Base-by-base conservation (phyloP, 2,888 invertebrate genomes). In the Eupelmus urozonus region DNA sequence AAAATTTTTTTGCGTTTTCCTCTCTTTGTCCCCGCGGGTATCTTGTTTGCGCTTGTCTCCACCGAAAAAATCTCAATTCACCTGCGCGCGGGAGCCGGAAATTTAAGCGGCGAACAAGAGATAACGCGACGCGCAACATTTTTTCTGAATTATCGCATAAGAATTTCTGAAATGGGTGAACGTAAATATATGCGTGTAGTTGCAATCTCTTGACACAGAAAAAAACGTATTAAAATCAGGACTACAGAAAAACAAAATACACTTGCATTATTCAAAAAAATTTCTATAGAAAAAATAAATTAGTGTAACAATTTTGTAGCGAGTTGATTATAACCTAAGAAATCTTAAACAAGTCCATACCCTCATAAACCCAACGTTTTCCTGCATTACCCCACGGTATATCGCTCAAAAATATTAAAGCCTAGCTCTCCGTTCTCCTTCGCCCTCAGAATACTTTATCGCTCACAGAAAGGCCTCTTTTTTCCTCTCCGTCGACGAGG, bases 371-470 rank as follows among this genome's bases (percentile, higher is more conserved):
- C n/a, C 1, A 7, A 9, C 20, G n/a, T 13, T 1, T 7, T 29
- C 29, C 29, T 27, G 16, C 25, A 18, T 40, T 11, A 7, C 11
- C 4, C 27, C 34, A 40, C 25, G 45, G 25, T 25, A 16, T 23
- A 1, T 34, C 40, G 1, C 25, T 13, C 0, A 2, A 27, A 16
- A 5, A 16, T 20, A 23, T 27, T 1, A 5, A 5, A 29, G 11
- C 5, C 29, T 20, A 4, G 7, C 20, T 9, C 13, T 20, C 20
- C 53, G 20, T 53, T 18, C n/a, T 45, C 4, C 27, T 13, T n/a
- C 11, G 23, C 57, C n/a, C 66, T 55, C 27, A 25, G 34, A 66
- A 53, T 67, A 60, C 49, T 51, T 67, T 67, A 75, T 75, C 75
- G 59, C 40, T 34, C 9, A 34, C 25, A 27, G 60, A 67, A 67